These are phyloP conservation scores for Macropus fuliginosus DNA, from an alignment of 2,797 vertebrate genomes.

Conservation along the genomic window DNA sequence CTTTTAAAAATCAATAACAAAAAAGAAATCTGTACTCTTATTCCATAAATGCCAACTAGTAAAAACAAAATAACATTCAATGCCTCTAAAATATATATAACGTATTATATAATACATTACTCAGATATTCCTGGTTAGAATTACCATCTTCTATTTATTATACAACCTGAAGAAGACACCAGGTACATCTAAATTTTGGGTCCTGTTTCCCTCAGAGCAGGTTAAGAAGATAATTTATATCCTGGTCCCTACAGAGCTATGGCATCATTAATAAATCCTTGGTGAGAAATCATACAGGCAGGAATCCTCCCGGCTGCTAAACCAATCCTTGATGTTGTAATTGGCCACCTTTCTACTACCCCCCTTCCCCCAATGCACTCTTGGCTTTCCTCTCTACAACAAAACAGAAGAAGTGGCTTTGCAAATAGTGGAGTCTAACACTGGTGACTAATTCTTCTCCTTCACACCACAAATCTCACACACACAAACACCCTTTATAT, in stretches of 20 bases:
- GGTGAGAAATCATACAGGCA: neutral
- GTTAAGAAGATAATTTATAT: neutral
- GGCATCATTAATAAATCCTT: neutral
- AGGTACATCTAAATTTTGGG: neutral
- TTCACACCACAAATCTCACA: neutral
- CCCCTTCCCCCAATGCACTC: neutral
- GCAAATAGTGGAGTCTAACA: neutral
- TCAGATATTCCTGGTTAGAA: neutral
- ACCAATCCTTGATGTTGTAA: neutral
- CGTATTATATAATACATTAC: neutral
- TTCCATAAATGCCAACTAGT: neutral
- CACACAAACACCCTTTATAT: neutral
- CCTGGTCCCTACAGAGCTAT: neutral
- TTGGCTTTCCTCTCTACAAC: neutral
- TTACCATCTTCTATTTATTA: neutral
- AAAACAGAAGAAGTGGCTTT: neutral
- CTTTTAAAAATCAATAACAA: neutral
- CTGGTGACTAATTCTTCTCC: neutral
- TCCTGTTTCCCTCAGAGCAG: neutral
- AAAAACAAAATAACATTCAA: neutral
- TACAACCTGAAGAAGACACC: neutral
- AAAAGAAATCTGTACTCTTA: neutral
- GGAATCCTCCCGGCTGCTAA: neutral
- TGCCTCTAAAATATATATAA: neutral
- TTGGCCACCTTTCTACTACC: neutral